Conservation (phyloP, 2,888 invertebrate species). For the Ariolimax columbianus region DNA sequence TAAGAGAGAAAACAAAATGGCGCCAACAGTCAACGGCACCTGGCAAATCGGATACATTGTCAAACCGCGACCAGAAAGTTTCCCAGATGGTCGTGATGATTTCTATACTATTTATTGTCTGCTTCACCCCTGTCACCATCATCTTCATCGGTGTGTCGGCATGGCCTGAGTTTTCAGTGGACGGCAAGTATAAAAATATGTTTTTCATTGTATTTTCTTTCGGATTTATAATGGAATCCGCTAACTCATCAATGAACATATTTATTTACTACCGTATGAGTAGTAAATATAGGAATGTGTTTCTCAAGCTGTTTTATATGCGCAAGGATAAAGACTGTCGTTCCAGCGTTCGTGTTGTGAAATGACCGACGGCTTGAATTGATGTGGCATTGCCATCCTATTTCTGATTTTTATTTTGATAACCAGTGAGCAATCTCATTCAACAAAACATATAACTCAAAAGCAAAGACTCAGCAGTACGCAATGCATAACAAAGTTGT, state of each 20-base stretch:
- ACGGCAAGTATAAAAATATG: not conserved
- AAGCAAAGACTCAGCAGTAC: too few species aligned
- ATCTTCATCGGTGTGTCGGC: not conserved
- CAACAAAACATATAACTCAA: too few species aligned
- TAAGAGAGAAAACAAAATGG: not conserved
- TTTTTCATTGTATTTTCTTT: not conserved
- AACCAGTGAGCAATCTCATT: too few species aligned
- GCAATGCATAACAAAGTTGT: too few species aligned
- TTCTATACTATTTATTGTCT: not conserved
- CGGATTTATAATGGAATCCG: not conserved
- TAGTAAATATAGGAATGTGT: slow-evolving; percentile 8
- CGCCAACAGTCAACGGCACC: not conserved
- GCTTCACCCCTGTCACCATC: not conserved
- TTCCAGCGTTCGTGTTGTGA: too few species aligned
- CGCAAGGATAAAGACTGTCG: not conserved
- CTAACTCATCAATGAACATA: not conserved
- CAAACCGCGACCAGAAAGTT: not conserved
- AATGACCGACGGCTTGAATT: not conserved
- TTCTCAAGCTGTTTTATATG: not conserved
- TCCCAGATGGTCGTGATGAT: not conserved
- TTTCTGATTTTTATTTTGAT: too few species aligned
- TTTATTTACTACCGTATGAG: slow-evolving; percentile 15
- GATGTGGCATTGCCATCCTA: too few species aligned
- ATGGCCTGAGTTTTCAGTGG: not conserved
- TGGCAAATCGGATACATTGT: not conserved